phyloP scores from a whole-genome alignment of 2,888 invertebrate species.

The Zygogramma bicolorata region DNA sequence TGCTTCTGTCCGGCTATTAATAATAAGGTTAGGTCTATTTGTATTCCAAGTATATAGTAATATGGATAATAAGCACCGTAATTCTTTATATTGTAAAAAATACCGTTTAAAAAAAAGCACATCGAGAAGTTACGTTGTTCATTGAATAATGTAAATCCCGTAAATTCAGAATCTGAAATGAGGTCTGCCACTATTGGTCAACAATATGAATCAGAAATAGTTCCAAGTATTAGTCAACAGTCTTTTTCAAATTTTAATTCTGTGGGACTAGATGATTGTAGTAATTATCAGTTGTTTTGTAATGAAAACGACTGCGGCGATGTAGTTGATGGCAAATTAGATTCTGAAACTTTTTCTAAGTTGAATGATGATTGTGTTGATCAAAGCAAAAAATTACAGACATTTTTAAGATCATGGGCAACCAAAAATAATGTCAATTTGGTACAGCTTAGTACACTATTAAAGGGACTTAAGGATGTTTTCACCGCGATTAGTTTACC shows the following conservation, averaged over 20 bases:
- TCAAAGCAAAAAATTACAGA: constrained; percentile 14
- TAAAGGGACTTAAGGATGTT: constrained; percentile 16
- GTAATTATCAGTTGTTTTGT: constrained; percentile 18
- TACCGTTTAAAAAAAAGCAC: constrained; percentile 13
- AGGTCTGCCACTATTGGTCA: constrained; percentile 4
- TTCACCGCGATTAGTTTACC: constrained; percentile 11
- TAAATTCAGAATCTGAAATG: constrained; percentile 5
- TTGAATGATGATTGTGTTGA: constrained; percentile 8
- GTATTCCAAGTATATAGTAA: no score
- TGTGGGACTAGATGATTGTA: constrained; percentile 9
- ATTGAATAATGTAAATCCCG: not conserved
- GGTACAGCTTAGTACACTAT: constrained; percentile 13
- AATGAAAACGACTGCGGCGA: constrained; percentile 11
- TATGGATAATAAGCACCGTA: no score
- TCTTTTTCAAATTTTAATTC: not conserved
- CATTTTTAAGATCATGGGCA: not conserved
- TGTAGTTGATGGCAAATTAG: constrained; percentile 10
- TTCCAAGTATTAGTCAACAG: constrained; percentile 13
- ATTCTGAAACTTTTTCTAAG: constrained; percentile 9
- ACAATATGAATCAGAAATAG: constrained; percentile 11
- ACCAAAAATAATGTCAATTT: constrained; percentile 10
- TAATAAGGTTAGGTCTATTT: not conserved
- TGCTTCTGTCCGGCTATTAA: not conserved
- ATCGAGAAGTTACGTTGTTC: constrained; percentile 17
- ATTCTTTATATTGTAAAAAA: not conserved